A percentile compares a stretch with the other conserved stretches of the same genome.
Evolutionary conservation across 2,797 vertebrate genomes (phyloP).

Genomic region (Paedocypris micromegethes): DNA sequence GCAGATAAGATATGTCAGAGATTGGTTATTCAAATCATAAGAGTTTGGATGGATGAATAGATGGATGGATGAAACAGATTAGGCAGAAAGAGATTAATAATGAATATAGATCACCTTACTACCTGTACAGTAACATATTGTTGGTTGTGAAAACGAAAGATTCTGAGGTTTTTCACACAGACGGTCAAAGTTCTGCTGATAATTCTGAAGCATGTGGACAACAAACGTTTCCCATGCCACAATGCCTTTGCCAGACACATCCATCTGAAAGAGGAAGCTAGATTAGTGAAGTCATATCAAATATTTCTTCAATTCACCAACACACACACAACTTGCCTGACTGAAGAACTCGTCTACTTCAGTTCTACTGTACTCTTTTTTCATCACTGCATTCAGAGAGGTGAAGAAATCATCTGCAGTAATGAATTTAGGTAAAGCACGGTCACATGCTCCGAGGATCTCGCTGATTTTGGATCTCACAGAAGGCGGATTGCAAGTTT

Average conservation of each 20-base stretch:
- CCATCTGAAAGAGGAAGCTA: slow-evolving; percentile 51
- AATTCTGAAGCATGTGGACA: slow-evolving; percentile 59
- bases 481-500: slow-evolving; percentile 35
- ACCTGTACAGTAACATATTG: slow-evolving; percentile 34
- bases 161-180: slow-evolving; percentile 19
- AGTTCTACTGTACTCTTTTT: slow-evolving; percentile 39
- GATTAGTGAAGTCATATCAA: neutral
- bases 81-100: too few relatives aligned
- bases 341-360: slow-evolving; percentile 57
- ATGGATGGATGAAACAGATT: neutral
- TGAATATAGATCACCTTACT: neutral
- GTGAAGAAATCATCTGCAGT: slow-evolving; percentile 57
- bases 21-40: neutral
- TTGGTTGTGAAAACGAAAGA: slow-evolving; percentile 47
- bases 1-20: slow-evolving; percentile 38
- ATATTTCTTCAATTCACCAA: neutral
- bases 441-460: neutral
- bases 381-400: slow-evolving; percentile 48
- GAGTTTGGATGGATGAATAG: neutral
- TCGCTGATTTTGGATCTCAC: slow-evolving; percentile 4
- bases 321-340: slow-evolving; percentile 51
- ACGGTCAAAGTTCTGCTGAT: slow-evolving; percentile 53
- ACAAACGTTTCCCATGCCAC: slow-evolving; percentile 59
- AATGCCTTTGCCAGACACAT: slow-evolving; percentile 47
- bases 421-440: slow-evolving; percentile 36